phyloP scores from a whole-genome alignment of 2,888 invertebrate species.

The Sesamia inferens region DNA sequence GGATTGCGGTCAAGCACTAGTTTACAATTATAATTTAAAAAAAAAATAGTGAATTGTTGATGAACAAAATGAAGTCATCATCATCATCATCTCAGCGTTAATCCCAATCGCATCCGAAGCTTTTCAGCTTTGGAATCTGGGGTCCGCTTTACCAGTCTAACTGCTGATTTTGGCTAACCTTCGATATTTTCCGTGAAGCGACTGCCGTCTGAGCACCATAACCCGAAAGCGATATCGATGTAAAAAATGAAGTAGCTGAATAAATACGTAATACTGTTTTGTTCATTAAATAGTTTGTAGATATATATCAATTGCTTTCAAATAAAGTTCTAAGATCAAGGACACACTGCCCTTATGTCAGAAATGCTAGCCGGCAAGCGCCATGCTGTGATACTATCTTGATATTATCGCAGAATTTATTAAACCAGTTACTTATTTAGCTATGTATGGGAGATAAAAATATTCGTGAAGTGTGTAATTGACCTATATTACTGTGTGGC shows the following conservation, averaged over 20 bases:
- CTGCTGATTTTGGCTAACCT: too few relatives aligned
- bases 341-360: conserved; percentile 27
- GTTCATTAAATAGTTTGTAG: not conserved
- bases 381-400: not conserved
- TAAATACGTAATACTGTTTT: not conserved
- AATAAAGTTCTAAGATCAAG: conserved; percentile 33
- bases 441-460: not conserved
- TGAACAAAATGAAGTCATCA: too few relatives aligned
- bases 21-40: too few relatives aligned
- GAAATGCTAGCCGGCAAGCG: conserved; percentile 22
- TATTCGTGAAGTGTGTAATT: conserved; percentile 2
- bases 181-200: too few relatives aligned
- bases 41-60: too few relatives aligned
- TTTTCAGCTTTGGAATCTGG: too few relatives aligned
- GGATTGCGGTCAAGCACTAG: too few relatives aligned
- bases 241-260: not conserved
- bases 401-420: conserved; percentile 1
- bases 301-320: conserved; percentile 11
- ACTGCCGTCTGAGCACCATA: too few relatives aligned
- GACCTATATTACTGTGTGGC: not conserved
- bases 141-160: too few relatives aligned
- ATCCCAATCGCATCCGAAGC: too few relatives aligned
- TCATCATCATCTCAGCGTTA: too few relatives aligned
- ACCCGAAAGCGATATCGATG: too few relatives aligned
- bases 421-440: conserved; percentile 5